Percentiles rank a stretch among this genome's conserved stretches.
phyloP scores from a whole-genome alignment of 2,797 vertebrate genomes.

The Intellagama lesueurii region DNA sequence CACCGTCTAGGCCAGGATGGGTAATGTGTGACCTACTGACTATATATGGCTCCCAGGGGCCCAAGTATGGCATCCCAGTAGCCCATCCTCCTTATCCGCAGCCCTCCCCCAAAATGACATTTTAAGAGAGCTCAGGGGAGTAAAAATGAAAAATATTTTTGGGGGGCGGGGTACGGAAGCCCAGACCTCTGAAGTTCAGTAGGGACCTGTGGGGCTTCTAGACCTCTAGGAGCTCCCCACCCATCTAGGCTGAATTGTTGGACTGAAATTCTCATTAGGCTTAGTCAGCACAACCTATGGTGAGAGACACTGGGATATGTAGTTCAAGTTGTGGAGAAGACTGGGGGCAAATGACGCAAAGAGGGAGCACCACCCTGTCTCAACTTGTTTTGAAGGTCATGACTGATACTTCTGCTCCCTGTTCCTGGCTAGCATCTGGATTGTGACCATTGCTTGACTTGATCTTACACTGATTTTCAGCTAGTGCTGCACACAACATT shows the following conservation, averaged over 20 bases:
- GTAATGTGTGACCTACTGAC: background rate
- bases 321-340: background rate
- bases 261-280: background rate
- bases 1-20: background rate
- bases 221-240: no score
- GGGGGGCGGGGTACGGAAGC: no score
- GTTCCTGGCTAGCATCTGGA: background rate
- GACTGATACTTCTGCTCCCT: background rate
- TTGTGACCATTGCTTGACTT: background rate
- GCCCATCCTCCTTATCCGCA: no score
- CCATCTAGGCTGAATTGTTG: background rate
- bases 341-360: no score
- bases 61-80: no score
- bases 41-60: no score
- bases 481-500: background rate
- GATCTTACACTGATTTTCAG: background rate
- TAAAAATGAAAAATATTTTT: no score
- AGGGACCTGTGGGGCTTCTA: no score
- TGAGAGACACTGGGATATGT: background rate
- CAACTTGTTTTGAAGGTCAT: background rate
- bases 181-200: no score
- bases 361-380: no score
- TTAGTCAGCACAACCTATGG: background rate
- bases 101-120: no score
- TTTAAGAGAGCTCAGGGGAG: no score